Evolutionary conservation across 2,888 invertebrate genomes (phyloP).

Genomic region (Athalia cordata): DNA sequence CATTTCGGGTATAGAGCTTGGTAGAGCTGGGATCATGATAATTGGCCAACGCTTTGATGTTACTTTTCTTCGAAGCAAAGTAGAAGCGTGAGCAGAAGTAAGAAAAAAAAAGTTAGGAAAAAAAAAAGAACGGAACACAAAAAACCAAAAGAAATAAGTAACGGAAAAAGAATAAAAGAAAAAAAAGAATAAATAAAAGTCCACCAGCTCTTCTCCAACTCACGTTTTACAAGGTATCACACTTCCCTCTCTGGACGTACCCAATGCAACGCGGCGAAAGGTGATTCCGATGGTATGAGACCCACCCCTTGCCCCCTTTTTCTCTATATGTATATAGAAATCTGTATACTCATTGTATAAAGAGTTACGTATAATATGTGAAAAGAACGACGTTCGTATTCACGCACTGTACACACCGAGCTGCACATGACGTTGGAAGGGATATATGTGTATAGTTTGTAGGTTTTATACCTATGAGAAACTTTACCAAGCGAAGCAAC

Average conservation of each 20-base stretch:
- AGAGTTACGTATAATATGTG: too few species aligned
- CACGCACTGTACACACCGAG: neutral
- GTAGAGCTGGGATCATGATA: conserved; percentile 6
- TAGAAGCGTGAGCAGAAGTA: neutral
- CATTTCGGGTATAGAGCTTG: neutral
- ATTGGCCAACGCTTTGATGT: conserved; percentile 12
- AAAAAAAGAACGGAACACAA: neutral
- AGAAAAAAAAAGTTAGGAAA: too few species aligned
- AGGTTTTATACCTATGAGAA: neutral
- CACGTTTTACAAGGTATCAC: conserved; percentile 16
- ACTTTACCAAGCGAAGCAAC: neutral
- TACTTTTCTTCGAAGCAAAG: neutral
- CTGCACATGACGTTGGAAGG: neutral
- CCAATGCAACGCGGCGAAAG: too few species aligned
- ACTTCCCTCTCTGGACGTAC: conserved; percentile 1
- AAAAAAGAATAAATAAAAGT: neutral
- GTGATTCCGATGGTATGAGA: too few species aligned
- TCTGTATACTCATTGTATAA: too few species aligned
- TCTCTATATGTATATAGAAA: too few species aligned
- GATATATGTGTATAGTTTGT: neutral
- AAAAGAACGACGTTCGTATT: neutral
- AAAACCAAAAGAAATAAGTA: neutral
- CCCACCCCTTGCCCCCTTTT: too few species aligned
- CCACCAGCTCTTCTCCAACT: neutral
- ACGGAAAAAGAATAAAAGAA: neutral